Percentiles rank a stretch among this genome's conserved stretches.
Conservation (phyloP, 2,113 vertebrate species). For the Sylvia atricapilla region DNA sequence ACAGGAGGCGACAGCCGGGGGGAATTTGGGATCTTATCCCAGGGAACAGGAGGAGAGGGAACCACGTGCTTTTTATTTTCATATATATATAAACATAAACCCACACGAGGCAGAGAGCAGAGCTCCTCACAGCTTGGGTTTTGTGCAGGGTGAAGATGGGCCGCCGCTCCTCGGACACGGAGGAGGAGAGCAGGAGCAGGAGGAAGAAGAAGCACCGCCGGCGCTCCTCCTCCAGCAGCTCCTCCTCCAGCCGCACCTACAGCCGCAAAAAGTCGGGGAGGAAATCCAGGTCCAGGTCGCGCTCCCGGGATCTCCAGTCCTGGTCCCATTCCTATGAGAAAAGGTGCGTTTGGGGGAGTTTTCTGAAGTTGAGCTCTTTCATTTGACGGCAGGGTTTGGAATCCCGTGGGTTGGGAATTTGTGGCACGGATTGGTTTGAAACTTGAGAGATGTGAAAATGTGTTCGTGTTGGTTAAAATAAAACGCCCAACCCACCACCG, state of each 20-base stretch:
- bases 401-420: not conserved
- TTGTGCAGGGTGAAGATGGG: constrained; percentile 72
- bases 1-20: not conserved
- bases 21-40: no score
- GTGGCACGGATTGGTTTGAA: not conserved
- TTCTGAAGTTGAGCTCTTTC: rapidly evolving
- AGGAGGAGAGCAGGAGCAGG: constrained; percentile 83
- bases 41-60: not conserved
- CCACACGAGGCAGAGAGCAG: rapidly evolving
- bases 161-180: constrained; percentile 89
- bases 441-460: not conserved
- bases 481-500: rapidly evolving
- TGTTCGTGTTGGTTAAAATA: not conserved
- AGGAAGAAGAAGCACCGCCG: constrained; percentile 87
- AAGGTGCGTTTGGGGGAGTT: constrained; percentile 58
- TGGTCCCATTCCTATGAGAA: constrained; percentile 82
- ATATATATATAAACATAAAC: not conserved
- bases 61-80: rapidly evolving
- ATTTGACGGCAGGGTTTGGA: rapidly evolving
- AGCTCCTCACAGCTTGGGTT: not conserved
- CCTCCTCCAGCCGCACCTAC: constrained; percentile 82
- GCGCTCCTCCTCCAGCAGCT: constrained; percentile 88
- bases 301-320: constrained; percentile 73
- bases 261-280: constrained; percentile 81
- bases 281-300: constrained; percentile 83